These are phyloP conservation scores for Stigmatopora argus DNA, from an alignment of 2,113 vertebrate genomes.

Conservation along the genomic window DNA sequence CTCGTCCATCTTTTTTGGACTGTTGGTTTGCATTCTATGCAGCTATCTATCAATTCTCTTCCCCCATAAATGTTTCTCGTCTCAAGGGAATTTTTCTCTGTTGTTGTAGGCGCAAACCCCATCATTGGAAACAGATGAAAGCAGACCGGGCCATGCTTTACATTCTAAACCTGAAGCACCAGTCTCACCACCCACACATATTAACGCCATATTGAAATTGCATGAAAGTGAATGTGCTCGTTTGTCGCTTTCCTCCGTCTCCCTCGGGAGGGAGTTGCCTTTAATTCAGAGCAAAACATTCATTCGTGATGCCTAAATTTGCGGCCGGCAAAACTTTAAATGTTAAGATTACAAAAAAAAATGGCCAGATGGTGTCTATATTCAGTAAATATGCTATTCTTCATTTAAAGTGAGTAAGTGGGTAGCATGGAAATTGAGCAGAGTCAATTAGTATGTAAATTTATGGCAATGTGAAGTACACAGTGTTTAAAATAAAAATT, in stretches of 20 bases:
- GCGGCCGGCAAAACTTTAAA: conserved; percentile 14
- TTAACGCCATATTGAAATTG: conserved; percentile 65
- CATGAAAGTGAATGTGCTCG: conserved; percentile 57
- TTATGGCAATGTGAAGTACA: not conserved
- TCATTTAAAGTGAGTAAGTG: conserved; percentile 12
- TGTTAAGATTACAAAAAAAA: conserved; percentile 20
- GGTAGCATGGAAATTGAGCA: conserved; percentile 17
- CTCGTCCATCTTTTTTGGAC: not conserved
- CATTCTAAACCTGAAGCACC: conserved; percentile 58
- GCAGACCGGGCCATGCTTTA: conserved; percentile 60
- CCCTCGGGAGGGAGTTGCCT: conserved; percentile 35
- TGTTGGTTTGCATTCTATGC: conserved; percentile 13
- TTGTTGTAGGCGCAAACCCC: conserved; percentile 31
- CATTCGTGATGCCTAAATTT: conserved; percentile 28
- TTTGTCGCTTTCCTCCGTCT: conserved; percentile 43
- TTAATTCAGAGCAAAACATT: conserved; percentile 48
- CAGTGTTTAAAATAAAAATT: not conserved
- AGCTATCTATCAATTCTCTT: conserved; percentile 10
- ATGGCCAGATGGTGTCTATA: conserved; percentile 12
- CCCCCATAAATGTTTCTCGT: conserved; percentile 8
- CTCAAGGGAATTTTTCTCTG: conserved; percentile 25
- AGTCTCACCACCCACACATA: conserved; percentile 66
- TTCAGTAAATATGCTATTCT: conserved; percentile 15
- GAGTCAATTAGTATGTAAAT: conserved; percentile 20
- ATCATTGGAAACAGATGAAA: conserved; percentile 65